A percentile compares a stretch with the other conserved stretches of the same genome.
phyloP scores from a whole-genome alignment of 2,113 vertebrate genomes.

The Origma solitaria region DNA sequence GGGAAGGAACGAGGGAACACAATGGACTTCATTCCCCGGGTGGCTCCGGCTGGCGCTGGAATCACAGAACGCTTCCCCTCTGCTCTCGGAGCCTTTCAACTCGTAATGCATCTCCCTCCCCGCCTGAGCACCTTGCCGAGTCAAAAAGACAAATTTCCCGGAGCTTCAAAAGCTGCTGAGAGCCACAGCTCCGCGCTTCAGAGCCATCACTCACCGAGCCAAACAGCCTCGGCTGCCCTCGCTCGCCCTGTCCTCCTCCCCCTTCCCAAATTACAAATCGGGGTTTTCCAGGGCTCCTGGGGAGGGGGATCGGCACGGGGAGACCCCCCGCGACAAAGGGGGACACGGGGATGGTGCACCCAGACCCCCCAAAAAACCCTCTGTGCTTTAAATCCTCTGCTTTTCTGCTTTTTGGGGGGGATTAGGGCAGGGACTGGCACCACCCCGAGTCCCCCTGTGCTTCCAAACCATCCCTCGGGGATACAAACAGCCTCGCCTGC shows the following conservation, averaged over 20 bases:
- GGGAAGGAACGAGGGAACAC: not conserved
- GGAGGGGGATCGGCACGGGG: fast-evolving
- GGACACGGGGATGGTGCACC: not conserved
- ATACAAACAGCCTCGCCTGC: not conserved
- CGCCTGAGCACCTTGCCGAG: not conserved
- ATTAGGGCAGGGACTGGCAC: no score
- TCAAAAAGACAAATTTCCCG: slow-evolving; percentile 40
- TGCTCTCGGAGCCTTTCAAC: not conserved
- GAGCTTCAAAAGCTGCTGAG: slow-evolving; percentile 29
- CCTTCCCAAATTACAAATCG: not conserved
- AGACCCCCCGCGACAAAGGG: no score
- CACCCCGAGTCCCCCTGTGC: no score
- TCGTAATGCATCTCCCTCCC: not conserved
- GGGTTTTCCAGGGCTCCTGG: fast-evolving
- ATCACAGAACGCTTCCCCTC: not conserved
- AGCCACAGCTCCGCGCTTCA: not conserved
- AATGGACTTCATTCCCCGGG: not conserved
- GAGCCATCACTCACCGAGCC: not conserved
- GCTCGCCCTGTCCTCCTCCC: not conserved
- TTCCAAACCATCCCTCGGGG: no score
- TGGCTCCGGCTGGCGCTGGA: not conserved
- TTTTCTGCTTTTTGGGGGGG: no score
- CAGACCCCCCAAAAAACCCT: not conserved
- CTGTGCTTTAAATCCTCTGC: not conserved
- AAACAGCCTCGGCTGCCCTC: not conserved